Evolutionary conservation across 2,113 vertebrate species (phyloP), one percentile per base, ranked within the genome.

Genomic region (Pipa parva): DNA sequence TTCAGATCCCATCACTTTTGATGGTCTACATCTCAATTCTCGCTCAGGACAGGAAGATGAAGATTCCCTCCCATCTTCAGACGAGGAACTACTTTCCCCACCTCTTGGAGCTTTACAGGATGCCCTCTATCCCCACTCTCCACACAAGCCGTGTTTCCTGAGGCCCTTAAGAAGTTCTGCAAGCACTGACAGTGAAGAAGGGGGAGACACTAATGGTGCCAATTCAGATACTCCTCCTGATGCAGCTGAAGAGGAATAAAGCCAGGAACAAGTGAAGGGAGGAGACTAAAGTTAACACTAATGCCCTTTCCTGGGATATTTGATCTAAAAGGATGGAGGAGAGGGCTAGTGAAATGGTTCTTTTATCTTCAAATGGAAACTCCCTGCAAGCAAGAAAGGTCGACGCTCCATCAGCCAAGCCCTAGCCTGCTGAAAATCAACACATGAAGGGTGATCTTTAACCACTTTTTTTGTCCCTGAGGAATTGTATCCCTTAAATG

Each of bases 1-100:
- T 15, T 78, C 85, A 27, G 78, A 86, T 48, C 74, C 88, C 1
- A 39, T 90, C 80, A 67, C 83, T 13, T 86, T 87, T 75, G 88
- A 89, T 68, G 87, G 91, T 52, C 87, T 96, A 29, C 85, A 88
- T 72, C 80, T 96, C 78, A 90, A 89, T 28, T 92, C 88, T 8
- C 79, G 89, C 51, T 88, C 88, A 0, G 66, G 57, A 10, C 57
- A 31, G 26, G 89, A 83, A 1, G 95, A 95, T 24, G 92, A 91
- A 17, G 94, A 96, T 84, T 98, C 93, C 7, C 86, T 95, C 73
- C 93, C 92, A 9, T 89, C 87, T 1, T 97, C 94, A 0, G 95
- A 95, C 1, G 94, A 96, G 39, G 94, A 96, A 78, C 88, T 93
- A 48, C 88, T 94, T 1, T 82, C 88, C 28, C 86, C 87, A 63